Percentiles rank a stretch among this genome's conserved stretches.
Conservation (phyloP, 2,113 vertebrate species). For the Lutjanus erythropterus region DNA sequence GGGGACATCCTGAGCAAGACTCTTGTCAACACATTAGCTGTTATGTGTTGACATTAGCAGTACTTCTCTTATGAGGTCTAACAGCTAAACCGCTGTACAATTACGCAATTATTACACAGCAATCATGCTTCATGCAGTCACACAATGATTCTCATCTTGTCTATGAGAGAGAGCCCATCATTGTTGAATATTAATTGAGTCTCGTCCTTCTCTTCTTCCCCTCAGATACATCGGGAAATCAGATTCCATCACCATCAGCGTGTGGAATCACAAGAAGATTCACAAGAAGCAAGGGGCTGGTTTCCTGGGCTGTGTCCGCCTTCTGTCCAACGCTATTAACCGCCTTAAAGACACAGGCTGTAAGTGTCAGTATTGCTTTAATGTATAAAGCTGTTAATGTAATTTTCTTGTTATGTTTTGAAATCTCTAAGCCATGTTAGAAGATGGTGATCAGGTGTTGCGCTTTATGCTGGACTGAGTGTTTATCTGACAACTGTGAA, state of each 20-base stretch:
- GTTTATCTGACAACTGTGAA: too few relatives aligned
- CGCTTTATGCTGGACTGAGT: too few relatives aligned
- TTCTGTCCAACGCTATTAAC: constrained; percentile 98
- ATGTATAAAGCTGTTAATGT: not conserved
- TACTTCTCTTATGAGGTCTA: not conserved
- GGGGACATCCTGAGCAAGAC: constrained; percentile 40
- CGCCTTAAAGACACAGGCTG: constrained; percentile 99
- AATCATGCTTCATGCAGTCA: not conserved
- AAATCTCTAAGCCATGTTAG: not conserved
- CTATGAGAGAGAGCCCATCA: not conserved
- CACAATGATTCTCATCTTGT: not conserved
- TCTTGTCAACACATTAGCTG: not conserved
- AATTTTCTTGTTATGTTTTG: not conserved
- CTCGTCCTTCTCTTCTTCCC: constrained; percentile 1
- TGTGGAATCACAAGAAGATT: constrained; percentile 99
- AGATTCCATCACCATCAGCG: constrained; percentile 98
- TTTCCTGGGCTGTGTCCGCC: constrained; percentile 97
- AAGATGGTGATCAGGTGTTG: too few relatives aligned
- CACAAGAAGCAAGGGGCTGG: constrained; percentile 99
- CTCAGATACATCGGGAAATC: constrained; percentile 97
- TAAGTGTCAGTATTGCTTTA: constrained; percentile 82
- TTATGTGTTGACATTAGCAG: not conserved
- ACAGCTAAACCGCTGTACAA: not conserved
- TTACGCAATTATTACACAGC: not conserved
- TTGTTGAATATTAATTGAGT: not conserved